Evolutionary conservation across 2,113 vertebrate species (phyloP).

Genomic region (Octodon degus): DNA sequence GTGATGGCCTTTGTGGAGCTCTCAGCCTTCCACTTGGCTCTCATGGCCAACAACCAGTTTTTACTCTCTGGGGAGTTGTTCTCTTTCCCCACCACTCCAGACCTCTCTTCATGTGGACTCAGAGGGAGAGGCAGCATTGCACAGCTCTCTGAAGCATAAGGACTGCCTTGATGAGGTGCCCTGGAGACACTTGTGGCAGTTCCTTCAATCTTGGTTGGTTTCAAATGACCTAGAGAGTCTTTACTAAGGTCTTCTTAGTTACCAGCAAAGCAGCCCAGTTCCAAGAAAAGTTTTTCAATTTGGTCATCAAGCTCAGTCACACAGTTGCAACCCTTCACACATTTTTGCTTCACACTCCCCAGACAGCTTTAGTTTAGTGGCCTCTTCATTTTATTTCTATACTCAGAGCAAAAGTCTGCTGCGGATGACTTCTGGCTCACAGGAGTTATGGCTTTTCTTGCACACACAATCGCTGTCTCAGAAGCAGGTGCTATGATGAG

Average conservation of each 20-base stretch:
- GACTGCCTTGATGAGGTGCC: constrained; percentile 71
- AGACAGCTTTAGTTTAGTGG: constrained; percentile 90
- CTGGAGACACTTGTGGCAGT: constrained; percentile 59
- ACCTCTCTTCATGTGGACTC: constrained; percentile 69
- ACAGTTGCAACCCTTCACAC: constrained; percentile 85
- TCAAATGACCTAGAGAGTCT: constrained; percentile 69
- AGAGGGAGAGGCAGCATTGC: constrained; percentile 69
- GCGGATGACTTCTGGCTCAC: constrained; percentile 85
- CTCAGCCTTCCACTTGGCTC: constrained; percentile 88
- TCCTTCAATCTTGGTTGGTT: constrained; percentile 47
- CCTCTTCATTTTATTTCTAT: constrained; percentile 92
- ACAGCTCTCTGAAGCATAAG: constrained; percentile 59
- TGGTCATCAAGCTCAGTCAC: constrained; percentile 88
- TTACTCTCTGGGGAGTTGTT: constrained; percentile 89
- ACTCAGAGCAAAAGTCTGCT: constrained; percentile 72
- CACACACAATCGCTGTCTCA: constrained; percentile 79
- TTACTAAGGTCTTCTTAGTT: constrained; percentile 74
- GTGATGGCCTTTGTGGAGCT: constrained; percentile 53
- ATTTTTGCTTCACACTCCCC: constrained; percentile 74
- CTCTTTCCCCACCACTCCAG: constrained; percentile 89
- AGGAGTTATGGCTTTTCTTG: constrained; percentile 87
- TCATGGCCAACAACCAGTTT: constrained; percentile 94
- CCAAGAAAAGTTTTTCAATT: constrained; percentile 87
- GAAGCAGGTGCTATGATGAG: constrained; percentile 71
- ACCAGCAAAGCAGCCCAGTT: constrained; percentile 82